phyloP scores from a whole-genome alignment of 1,140 invertebrate genomes.

The Aphaenogaster rudis region DNA sequence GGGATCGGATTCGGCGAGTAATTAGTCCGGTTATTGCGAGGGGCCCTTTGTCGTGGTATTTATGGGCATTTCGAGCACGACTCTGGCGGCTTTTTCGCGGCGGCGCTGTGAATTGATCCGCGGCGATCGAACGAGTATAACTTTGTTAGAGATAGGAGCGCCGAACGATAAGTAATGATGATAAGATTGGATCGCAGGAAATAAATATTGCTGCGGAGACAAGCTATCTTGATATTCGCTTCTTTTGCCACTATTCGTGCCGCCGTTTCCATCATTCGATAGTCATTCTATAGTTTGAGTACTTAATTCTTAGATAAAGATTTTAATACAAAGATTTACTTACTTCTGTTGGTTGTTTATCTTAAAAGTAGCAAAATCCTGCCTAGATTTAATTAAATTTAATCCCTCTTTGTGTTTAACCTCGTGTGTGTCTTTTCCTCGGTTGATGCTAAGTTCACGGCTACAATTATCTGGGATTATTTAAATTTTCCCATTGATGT shows the following conservation, averaged over 20 bases:
- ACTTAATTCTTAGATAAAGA: not conserved
- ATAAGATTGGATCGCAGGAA: slow-evolving; percentile 41
- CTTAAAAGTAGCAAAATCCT: slow-evolving; percentile 9
- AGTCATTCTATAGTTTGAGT: not conserved
- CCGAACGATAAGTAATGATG: slow-evolving; percentile 9
- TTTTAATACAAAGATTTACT: slow-evolving; percentile 1
- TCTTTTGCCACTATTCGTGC: not conserved
- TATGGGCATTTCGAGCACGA: slow-evolving; percentile 57
- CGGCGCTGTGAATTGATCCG: not conserved
- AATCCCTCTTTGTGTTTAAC: not conserved
- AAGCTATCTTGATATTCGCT: not conserved
- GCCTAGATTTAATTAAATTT: slow-evolving; percentile 15
- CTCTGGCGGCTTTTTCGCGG: slow-evolving; percentile 2
- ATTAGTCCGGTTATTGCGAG: slow-evolving; percentile 64
- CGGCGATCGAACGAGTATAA: slow-evolving; percentile 13
- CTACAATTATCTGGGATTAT: slow-evolving; percentile 59
- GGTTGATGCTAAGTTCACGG: not conserved
- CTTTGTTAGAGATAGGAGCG: not conserved
- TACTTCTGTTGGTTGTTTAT: not conserved
- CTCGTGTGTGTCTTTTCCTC: not conserved
- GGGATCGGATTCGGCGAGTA: slow-evolving; percentile 57
- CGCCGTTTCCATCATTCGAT: not conserved
- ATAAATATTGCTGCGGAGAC: slow-evolving; percentile 16
- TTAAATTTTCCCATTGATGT: slow-evolving; percentile 79
- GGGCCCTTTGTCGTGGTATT: slow-evolving; percentile 38